Evolutionary conservation across 2,888 invertebrate genomes (phyloP).

Genomic region (Trichogramma evanescens): DNA sequence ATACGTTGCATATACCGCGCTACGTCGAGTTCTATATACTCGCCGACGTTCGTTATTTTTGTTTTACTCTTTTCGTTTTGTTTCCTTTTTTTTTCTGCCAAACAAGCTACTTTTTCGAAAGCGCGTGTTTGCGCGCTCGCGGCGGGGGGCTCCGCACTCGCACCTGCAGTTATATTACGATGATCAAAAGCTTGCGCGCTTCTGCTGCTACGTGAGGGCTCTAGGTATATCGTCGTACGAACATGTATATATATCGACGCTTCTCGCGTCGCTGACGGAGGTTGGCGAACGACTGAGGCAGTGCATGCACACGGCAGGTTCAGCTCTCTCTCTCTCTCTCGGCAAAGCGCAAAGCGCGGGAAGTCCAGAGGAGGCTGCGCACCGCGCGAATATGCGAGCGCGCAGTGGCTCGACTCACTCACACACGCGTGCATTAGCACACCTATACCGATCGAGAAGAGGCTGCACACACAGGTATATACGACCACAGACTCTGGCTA

Average conservation of each 20-base stretch:
- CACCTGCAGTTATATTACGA: no score
- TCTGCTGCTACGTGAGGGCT: no score
- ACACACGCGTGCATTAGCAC: background rate
- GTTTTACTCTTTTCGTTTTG: no score
- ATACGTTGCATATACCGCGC: no score
- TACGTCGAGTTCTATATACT: no score
- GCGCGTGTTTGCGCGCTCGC: no score
- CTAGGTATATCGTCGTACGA: slow-evolving; percentile 15
- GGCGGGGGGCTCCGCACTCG: no score
- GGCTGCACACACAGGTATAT: no score
- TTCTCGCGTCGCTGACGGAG: slow-evolving; percentile 32
- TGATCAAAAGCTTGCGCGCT: no score
- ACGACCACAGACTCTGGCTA: slow-evolving; percentile 2
- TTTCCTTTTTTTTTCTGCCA: no score
- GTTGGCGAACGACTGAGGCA: slow-evolving; percentile 42
- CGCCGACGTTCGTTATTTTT: no score
- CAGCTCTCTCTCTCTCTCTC: slow-evolving; percentile 7
- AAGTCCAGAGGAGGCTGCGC: slow-evolving; percentile 33
- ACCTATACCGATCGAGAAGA: background rate
- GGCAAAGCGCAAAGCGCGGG: slow-evolving; percentile 22
- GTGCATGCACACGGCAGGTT: slow-evolving; percentile 10
- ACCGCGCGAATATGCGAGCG: slow-evolving; percentile 31
- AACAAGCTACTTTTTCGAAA: no score
- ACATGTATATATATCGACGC: slow-evolving; percentile 20
- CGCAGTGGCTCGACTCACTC: slow-evolving; percentile 24